Evolutionary conservation across 2,113 vertebrate species (phyloP).

Genomic region (Podilymbus podiceps): DNA sequence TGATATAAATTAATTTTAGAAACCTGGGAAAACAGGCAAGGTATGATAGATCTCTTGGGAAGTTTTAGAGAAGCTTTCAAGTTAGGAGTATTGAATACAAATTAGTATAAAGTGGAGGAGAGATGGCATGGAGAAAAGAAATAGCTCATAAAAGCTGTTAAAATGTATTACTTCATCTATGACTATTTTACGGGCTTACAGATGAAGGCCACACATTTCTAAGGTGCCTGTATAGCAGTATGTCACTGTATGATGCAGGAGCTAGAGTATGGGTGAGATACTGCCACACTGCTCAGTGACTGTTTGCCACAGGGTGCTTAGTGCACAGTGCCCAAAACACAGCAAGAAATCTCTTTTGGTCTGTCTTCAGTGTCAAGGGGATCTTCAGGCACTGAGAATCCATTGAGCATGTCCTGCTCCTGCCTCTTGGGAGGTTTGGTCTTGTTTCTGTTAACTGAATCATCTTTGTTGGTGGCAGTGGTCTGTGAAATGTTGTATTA

Average conservation of each 20-base stretch:
- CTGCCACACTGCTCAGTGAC: background rate
- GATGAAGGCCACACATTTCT: background rate
- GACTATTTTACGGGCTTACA: background rate
- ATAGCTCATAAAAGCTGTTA: constrained; percentile 1
- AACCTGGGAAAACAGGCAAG: constrained; percentile 26
- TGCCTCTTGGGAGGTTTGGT: background rate
- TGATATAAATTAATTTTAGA: constrained; percentile 42
- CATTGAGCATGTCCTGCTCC: background rate
- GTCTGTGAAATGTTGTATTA: background rate
- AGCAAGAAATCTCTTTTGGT: background rate
- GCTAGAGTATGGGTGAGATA: background rate
- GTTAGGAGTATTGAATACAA: background rate
- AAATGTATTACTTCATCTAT: background rate
- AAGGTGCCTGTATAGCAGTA: background rate
- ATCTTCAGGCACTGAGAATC: background rate
- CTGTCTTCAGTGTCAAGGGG: background rate
- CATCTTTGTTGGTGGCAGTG: background rate
- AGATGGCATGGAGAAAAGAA: background rate
- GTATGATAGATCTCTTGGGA: constrained; percentile 36
- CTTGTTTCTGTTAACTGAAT: background rate
- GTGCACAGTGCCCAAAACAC: background rate
- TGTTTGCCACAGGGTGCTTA: background rate
- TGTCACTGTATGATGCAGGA: background rate
- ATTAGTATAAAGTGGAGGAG: background rate
- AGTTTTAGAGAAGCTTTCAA: constrained; percentile 22